Percentiles rank a stretch among this genome's conserved stretches.
phyloP scores from a whole-genome alignment of 1,140 invertebrate species.

The Drosophila paulistorum region DNA sequence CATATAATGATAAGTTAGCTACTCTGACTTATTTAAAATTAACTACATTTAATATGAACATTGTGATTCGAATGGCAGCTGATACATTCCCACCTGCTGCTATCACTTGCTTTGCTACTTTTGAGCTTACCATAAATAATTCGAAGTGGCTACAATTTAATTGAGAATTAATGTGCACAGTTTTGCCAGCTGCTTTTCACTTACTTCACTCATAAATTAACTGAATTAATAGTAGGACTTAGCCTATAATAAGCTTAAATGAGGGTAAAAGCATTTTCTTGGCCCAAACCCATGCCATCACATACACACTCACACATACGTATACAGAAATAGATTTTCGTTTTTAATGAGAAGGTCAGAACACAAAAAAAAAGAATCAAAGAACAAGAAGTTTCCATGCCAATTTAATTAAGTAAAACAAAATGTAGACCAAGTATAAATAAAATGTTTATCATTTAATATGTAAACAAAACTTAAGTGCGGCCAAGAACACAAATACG shows the following conservation, averaged over 20 bases:
- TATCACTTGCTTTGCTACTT: background rate
- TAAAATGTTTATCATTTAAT: conserved; percentile 30
- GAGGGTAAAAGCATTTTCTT: conserved; percentile 12
- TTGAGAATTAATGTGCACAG: conserved; percentile 42
- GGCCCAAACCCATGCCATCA: background rate
- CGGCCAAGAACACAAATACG: conserved; percentile 4
- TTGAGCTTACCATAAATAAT: conserved; percentile 31
- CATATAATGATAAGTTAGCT: no score
- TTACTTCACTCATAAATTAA: conserved; percentile 31
- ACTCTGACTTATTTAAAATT: background rate
- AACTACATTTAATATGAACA: background rate
- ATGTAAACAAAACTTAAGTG: conserved; percentile 30
- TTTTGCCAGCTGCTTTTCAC: conserved; percentile 37
- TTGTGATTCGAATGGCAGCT: background rate
- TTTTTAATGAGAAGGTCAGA: conserved; percentile 1
- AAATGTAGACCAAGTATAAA: conserved; percentile 13
- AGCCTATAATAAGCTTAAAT: conserved; percentile 16
- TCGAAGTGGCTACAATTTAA: conserved; percentile 36
- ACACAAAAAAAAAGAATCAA: background rate
- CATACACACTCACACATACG: background rate
- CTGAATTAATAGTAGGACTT: conserved; percentile 37
- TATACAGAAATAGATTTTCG: background rate
- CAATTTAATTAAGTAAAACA: conserved; percentile 11
- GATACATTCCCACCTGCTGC: background rate
- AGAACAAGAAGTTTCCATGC: conserved; percentile 5